Evolutionary conservation across 2,797 vertebrate genomes (phyloP).

Genomic region (Ptychobarbus kaznakovi): DNA sequence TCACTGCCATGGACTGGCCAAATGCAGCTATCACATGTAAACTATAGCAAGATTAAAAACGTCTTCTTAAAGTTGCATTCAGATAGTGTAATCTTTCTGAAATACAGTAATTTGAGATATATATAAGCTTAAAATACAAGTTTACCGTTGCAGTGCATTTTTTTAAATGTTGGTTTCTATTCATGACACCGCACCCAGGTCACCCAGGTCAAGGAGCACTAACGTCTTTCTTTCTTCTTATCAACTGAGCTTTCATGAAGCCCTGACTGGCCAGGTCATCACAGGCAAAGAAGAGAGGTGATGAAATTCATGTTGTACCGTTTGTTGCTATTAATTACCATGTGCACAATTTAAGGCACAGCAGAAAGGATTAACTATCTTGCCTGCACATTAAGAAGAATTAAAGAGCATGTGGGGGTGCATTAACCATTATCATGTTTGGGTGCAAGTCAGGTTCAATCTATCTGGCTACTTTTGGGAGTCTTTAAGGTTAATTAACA

Average conservation of each 20-base stretch:
- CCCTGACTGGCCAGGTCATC: neutral
- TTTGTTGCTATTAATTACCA: neutral
- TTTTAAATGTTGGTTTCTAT: neutral
- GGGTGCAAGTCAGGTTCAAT: constrained; percentile 47
- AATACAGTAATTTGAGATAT: neutral
- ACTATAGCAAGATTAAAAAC: neutral
- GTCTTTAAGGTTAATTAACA: neutral
- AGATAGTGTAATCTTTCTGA: neutral
- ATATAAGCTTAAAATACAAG: neutral
- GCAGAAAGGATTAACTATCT: constrained; percentile 10
- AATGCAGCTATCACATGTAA: neutral
- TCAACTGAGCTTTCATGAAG: constrained; percentile 3
- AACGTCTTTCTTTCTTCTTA: constrained; percentile 18
- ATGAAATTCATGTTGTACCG: neutral
- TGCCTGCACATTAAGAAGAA: constrained; percentile 18
- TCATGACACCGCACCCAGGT: neutral
- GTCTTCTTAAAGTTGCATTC: neutral
- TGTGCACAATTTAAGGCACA: neutral
- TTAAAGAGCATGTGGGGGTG: constrained; percentile 26
- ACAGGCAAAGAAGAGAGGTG: neutral
- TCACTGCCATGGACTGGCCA: too few relatives aligned
- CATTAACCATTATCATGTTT: constrained; percentile 33
- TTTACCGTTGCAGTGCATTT: neutral
- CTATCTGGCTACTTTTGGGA: neutral
- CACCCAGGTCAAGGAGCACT: constrained; percentile 17